phyloP scores from a whole-genome alignment of 2,888 invertebrate species.

The Pseudanteris insignis region DNA sequence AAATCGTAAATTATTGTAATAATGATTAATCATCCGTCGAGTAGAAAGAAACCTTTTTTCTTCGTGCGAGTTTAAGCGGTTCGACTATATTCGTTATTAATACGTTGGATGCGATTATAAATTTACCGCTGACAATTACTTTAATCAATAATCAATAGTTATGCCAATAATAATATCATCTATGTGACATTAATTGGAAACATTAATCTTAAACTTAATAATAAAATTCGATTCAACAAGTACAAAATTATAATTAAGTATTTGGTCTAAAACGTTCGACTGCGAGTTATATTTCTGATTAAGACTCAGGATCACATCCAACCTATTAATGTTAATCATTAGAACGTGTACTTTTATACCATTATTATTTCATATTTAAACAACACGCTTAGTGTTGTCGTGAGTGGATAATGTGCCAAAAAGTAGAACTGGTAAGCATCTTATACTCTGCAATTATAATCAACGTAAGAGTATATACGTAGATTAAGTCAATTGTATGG shows the following conservation, averaged over 20 bases:
- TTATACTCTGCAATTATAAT: conserved; percentile 18
- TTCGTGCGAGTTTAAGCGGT: conserved; percentile 41
- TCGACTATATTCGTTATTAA: conserved; percentile 21
- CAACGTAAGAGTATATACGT: conserved; percentile 13
- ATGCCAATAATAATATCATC: no score
- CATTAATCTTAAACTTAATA: no score
- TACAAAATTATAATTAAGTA: no score
- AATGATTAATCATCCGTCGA: conserved; percentile 43
- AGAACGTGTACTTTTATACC: conserved; percentile 12
- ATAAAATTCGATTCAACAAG: no score
- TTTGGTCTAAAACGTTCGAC: no score
- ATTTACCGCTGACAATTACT: no score
- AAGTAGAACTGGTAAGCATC: conserved; percentile 51
- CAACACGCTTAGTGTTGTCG: conserved; percentile 55
- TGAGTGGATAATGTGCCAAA: conserved; percentile 66
- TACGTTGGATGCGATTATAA: conserved; percentile 22
- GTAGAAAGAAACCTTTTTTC: conserved; percentile 43
- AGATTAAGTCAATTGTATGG: conserved; percentile 19
- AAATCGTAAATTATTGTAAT: conserved; percentile 34
- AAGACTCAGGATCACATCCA: no score
- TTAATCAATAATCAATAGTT: no score
- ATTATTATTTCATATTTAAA: conserved; percentile 41
- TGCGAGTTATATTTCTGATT: no score
- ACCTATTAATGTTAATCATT: conserved; percentile 23
- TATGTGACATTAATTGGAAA: no score